Evolutionary conservation across 1,140 invertebrate species (phyloP).

Genomic region (Megalonaias nervosa): DNA sequence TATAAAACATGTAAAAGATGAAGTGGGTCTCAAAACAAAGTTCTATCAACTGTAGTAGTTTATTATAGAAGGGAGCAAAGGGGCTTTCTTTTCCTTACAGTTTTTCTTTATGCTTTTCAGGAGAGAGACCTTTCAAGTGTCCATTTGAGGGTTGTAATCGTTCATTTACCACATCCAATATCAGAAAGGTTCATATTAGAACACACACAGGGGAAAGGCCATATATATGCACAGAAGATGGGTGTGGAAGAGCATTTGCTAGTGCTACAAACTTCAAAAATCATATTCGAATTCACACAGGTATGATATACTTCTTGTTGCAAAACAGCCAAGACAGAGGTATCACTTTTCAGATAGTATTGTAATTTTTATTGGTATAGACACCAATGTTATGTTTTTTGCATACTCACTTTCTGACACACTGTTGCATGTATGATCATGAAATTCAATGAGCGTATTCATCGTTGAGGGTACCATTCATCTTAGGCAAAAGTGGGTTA

Average conservation of each 20-base stretch:
- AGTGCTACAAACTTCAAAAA: constrained; percentile 83
- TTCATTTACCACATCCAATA: constrained; percentile 84
- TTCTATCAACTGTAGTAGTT: no score
- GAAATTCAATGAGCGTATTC: no score
- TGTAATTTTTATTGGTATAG: no score
- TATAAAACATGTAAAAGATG: no score
- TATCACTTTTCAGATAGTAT: neutral
- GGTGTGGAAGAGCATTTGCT: constrained; percentile 74
- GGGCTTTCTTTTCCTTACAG: no score
- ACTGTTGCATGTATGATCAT: no score
- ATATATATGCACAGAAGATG: constrained; percentile 69
- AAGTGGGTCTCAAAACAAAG: no score
- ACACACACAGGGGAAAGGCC: constrained; percentile 74
- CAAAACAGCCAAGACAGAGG: neutral
- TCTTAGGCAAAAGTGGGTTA: no score
- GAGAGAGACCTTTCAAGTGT: constrained; percentile 81
- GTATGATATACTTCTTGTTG: constrained; percentile 33
- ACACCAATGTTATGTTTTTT: no score
- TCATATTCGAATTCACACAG: constrained; percentile 73
- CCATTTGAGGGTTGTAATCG: constrained; percentile 77
- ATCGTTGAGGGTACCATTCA: no score
- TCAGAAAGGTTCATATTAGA: constrained; percentile 77
- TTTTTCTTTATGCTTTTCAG: constrained; percentile 54
- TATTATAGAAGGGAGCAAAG: no score
- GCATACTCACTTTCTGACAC: no score